Conservation (phyloP, 2,797 vertebrate species). For the Cetoscarus ocellatus region DNA sequence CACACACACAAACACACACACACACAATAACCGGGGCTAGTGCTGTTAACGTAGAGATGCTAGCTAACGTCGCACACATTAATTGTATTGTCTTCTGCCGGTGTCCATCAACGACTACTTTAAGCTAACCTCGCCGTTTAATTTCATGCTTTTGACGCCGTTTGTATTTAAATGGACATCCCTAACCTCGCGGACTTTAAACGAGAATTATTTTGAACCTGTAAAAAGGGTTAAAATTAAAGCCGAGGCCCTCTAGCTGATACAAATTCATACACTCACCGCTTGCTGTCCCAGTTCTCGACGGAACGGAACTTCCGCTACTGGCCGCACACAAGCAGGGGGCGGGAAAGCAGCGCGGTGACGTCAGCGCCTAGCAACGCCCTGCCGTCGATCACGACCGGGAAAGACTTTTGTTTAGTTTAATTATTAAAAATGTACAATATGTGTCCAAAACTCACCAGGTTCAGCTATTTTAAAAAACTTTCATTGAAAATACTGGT, state of each 20-base stretch:
- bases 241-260: conserved; percentile 59
- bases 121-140: not conserved
- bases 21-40: conserved; percentile 50
- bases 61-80: conserved; percentile 55
- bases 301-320: conserved; percentile 85
- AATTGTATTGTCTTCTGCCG: conserved; percentile 71
- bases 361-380: conserved; percentile 51
- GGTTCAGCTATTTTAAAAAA: too few relatives aligned
- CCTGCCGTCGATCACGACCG: conserved; percentile 1
- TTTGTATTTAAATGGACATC: not conserved
- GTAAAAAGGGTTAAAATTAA: conserved; percentile 35
- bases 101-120: conserved; percentile 24
- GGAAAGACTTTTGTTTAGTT: too few relatives aligned
- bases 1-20: not conserved
- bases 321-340: conserved; percentile 60
- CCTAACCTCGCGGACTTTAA: not conserved
- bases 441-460: too few relatives aligned
- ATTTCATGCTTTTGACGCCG: not conserved
- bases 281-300: conserved; percentile 84
- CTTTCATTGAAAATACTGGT: too few relatives aligned
- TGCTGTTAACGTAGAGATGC: conserved; percentile 21
- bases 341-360: conserved; percentile 52
- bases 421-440: too few relatives aligned
- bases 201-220: not conserved
- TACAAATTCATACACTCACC: conserved; percentile 81